Conservation (phyloP, 1,140 invertebrate genomes). For the Bilobella aurantiaca region DNA sequence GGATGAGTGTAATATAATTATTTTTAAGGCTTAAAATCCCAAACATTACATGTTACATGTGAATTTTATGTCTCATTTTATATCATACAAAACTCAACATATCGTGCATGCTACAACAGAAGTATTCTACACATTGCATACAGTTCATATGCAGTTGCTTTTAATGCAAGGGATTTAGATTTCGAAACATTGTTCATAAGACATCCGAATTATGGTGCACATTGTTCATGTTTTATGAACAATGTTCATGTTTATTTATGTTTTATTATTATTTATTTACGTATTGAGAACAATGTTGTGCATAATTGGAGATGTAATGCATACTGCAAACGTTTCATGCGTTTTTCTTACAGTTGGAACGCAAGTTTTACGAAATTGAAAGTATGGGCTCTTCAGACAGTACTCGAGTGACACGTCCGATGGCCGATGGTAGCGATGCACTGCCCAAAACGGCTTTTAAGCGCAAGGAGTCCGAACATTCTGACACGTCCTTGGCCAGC, state of each 20-base stretch:
- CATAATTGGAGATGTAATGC: not conserved
- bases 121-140: no score
- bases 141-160: no score
- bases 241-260: no score
- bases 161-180: no score
- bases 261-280: no score
- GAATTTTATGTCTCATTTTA: no score
- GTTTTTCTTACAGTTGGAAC: conserved; percentile 14
- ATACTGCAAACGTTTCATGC: not conserved
- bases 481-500: not conserved
- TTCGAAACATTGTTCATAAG: no score
- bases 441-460: not conserved
- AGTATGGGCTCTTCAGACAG: conserved; percentile 10
- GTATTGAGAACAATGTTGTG: no score
- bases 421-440: not conserved
- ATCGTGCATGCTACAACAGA: no score
- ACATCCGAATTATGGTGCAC: no score
- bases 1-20: conserved; percentile 6
- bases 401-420: not conserved
- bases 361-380: conserved; percentile 18
- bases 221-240: no score
- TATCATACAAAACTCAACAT: no score
- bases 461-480: not conserved
- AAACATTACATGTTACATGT: not conserved
- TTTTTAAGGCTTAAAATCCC: not conserved